Evolutionary conservation across 2,113 vertebrate genomes (phyloP), one percentile per base, ranked within the genome.

Genomic region (Vimba vimba): DNA sequence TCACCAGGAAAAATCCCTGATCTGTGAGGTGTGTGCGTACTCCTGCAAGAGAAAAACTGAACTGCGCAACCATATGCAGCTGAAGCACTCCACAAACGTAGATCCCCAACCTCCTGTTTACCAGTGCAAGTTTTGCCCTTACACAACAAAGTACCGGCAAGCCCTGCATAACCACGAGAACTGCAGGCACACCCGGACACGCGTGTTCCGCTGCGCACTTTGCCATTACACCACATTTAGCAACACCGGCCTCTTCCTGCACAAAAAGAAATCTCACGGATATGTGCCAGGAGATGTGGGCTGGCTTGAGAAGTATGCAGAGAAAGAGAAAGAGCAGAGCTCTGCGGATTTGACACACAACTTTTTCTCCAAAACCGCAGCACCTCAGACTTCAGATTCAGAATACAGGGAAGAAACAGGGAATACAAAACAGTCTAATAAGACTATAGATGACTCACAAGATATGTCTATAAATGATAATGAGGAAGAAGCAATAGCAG

Each of bases 11-110:
- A 99, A 99, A 89, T 96, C 96, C 0, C 95, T 99, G 81, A 99
- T 98, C 93, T 99, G 98, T 0, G 98, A 99, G 90, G 95, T 98
- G 88, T 99, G 98, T 0, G 98, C 96, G 43, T 99, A 98, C 0
- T 94, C 97, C 39, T 99, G 98, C 94, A 99, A 99, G 89, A 96
- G 98, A 80, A 98, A 98, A 88, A 96, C 96, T 0, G 98, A 99
- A 91, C 95, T 99, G 27, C 97, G 96, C 90, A 97, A 96, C 84
- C 98, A 99, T 90, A 97, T 97, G 97, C 92, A 96, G 88, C 90
- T 92, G 0, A 99, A 98, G 91, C 98, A 99, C 86, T 94, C 93
- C 0, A 93, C 95, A 64, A 89, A 71, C 0, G 85, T 87, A 19
- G 93, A 94, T 79, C 93, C 91, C 55, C 94, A 93, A 79, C 89